Conservation (phyloP, 2,888 invertebrate genomes). For the Dicycla oo region DNA sequence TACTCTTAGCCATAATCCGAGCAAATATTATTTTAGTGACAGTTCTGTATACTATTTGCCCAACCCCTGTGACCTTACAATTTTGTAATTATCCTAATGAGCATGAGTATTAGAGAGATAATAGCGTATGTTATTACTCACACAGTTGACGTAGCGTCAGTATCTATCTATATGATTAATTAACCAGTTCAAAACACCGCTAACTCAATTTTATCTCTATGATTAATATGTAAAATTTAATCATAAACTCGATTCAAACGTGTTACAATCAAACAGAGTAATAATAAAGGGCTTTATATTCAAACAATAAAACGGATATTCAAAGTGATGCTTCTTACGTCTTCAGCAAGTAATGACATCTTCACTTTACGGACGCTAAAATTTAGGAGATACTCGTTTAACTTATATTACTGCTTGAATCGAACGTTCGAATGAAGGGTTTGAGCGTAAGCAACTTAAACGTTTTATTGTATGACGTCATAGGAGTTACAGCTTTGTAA, state of each 20-base stretch:
- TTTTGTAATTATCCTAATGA: slow-evolving; percentile 20
- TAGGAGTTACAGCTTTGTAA: slow-evolving; percentile 29
- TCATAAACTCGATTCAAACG: slow-evolving; percentile 78
- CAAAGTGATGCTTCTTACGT: slow-evolving; percentile 81
- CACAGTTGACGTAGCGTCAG: background rate
- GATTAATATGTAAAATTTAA: slow-evolving; percentile 72
- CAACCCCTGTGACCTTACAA: slow-evolving; percentile 4
- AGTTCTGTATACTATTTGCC: slow-evolving; percentile 3
- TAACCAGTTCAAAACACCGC: slow-evolving; percentile 55
- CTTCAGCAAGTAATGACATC: slow-evolving; percentile 81
- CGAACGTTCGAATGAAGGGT: slow-evolving; percentile 56
- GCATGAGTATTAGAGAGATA: background rate
- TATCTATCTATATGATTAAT: slow-evolving; percentile 43
- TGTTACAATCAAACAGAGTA: slow-evolving; percentile 82
- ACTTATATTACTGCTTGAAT: slow-evolving; percentile 77
- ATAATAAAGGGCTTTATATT: slow-evolving; percentile 86
- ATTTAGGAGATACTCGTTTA: slow-evolving; percentile 82
- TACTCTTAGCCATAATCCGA: background rate
- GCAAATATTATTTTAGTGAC: background rate
- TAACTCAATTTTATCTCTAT: slow-evolving; percentile 56
- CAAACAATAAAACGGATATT: slow-evolving; percentile 87
- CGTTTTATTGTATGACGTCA: slow-evolving; percentile 57
- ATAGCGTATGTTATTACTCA: background rate
- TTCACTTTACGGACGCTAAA: slow-evolving; percentile 84
- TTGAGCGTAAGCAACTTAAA: slow-evolving; percentile 51